Base-by-base conservation (phyloP, 2,888 invertebrate species). In the Achlya flavicornis region DNA sequence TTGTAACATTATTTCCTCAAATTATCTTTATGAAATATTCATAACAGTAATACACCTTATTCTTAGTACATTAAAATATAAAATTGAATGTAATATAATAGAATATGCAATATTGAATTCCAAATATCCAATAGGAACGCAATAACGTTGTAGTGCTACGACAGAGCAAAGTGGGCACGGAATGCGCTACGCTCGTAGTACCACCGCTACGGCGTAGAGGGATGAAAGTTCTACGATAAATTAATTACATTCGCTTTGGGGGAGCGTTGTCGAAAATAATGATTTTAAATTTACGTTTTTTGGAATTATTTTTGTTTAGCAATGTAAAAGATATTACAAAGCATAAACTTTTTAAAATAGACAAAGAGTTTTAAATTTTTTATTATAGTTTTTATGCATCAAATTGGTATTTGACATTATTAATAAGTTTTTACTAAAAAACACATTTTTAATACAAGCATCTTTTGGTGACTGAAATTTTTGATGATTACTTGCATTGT, bases 111-210 rank as follows among this genome's bases (percentile, higher is more conserved):
- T 60, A 60, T 41, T 16, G 60, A 16, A 60, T 60, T 60, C 60
- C 41, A 60, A 60, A 26, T 26, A 19, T 16, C 46, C 46, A 46
- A 46, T 46, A 46, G n/a, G 4, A 60, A 53, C 19, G 60, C 41
- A 41, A 16, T 59, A n/a, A 12, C 10, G 16, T 10, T 38, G 33
- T 38, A 59, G 60, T 60, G 16, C 41, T 61, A 63, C 38, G 62
- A 61, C 48, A 48, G 14, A 32, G 33, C 33, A 43, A 57, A 61
- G 62, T 61, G 61, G 63, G 61, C 46, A 63, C 62, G 63, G 64
- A 48, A 58, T 62, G 66, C 58, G 68, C 70, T 71, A 69, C 70
- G 68, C 61, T 26, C 71, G 73, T 73, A 73, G 70, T 68, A 58
- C 43, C 66, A 53, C 53, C 53, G 62, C 66, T 66, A 66, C 66